Conservation (phyloP, 1,140 invertebrate genomes). For the Pseudomyrmex pallidus region DNA sequence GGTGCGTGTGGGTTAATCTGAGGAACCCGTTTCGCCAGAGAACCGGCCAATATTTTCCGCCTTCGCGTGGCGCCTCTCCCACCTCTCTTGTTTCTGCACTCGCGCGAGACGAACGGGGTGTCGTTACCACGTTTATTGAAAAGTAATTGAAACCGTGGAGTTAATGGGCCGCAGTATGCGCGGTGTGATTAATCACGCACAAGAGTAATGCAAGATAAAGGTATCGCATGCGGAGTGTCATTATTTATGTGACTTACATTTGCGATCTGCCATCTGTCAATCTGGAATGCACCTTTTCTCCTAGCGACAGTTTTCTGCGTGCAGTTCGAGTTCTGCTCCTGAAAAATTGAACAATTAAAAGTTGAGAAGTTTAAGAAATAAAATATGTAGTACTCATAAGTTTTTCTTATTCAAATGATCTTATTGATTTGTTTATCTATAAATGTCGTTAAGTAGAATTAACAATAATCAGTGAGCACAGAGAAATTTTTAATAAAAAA, state of each 20-base stretch:
- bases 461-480: too few species aligned
- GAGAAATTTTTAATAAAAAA: background rate
- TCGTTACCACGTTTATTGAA: slow-evolving; percentile 58
- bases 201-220: slow-evolving; percentile 17
- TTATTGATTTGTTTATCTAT: too few species aligned
- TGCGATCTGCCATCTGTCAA: background rate
- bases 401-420: too few species aligned
- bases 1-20: slow-evolving; percentile 78
- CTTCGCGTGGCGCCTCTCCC: slow-evolving; percentile 77
- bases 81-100: slow-evolving; percentile 14
- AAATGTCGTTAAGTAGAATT: too few species aligned
- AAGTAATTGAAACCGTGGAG: slow-evolving; percentile 68
- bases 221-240: background rate
- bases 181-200: slow-evolving; percentile 57
- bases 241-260: slow-evolving; percentile 39
- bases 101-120: slow-evolving; percentile 33
- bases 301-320: background rate
- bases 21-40: slow-evolving; percentile 76
- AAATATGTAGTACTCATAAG: background rate
- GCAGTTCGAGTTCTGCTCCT: too few species aligned
- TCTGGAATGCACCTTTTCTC: background rate
- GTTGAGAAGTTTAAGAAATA: background rate
- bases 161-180: slow-evolving; percentile 47
- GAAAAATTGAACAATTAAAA: too few species aligned
- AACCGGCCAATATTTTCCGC: slow-evolving; percentile 76